phyloP scores from a whole-genome alignment of 2,797 vertebrate genomes.

The Borostomias antarcticus region DNA sequence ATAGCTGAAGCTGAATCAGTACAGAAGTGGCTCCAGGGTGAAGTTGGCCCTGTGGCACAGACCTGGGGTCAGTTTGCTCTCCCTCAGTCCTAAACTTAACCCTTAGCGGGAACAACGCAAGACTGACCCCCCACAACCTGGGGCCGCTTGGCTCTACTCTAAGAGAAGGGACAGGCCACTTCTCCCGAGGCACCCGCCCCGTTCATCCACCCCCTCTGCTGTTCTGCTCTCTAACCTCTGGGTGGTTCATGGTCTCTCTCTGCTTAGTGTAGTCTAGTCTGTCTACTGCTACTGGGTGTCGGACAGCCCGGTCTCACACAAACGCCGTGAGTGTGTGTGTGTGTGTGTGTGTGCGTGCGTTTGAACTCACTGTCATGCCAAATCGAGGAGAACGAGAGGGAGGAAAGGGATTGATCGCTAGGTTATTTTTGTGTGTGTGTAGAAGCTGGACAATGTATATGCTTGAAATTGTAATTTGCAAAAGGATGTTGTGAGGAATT shows the following conservation, averaged over 20 bases:
- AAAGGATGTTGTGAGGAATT: conserved; percentile 68
- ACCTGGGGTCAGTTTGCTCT: conserved; percentile 49
- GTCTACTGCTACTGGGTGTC: conserved; percentile 43
- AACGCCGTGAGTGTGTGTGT: conserved; percentile 45
- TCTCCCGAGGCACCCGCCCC: neutral
- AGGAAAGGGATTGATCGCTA: conserved; percentile 68
- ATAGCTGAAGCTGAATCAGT: conserved; percentile 26
- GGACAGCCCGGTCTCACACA: conserved; percentile 50
- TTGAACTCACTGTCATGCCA: conserved; percentile 74
- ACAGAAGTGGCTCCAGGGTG: conserved; percentile 32
- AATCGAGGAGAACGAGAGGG: conserved; percentile 63
- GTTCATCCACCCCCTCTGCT: neutral
- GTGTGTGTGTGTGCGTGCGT: conserved; percentile 28
- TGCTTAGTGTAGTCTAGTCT: neutral
- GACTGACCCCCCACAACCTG: conserved; percentile 44
- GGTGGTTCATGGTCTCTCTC: neutral
- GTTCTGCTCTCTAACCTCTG: neutral
- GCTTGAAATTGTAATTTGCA: conserved; percentile 66
- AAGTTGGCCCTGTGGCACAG: conserved; percentile 27
- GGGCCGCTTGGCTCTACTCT: conserved; percentile 34
- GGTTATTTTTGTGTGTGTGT: conserved; percentile 23
- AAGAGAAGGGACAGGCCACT: neutral
- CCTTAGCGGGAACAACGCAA: conserved; percentile 38
- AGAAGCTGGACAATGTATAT: conserved; percentile 77
- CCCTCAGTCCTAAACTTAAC: conserved; percentile 45